Percentiles rank a stretch among this genome's conserved stretches.
Conservation (phyloP, 2,113 vertebrate genomes). For the Chaetodon trifascialis region DNA sequence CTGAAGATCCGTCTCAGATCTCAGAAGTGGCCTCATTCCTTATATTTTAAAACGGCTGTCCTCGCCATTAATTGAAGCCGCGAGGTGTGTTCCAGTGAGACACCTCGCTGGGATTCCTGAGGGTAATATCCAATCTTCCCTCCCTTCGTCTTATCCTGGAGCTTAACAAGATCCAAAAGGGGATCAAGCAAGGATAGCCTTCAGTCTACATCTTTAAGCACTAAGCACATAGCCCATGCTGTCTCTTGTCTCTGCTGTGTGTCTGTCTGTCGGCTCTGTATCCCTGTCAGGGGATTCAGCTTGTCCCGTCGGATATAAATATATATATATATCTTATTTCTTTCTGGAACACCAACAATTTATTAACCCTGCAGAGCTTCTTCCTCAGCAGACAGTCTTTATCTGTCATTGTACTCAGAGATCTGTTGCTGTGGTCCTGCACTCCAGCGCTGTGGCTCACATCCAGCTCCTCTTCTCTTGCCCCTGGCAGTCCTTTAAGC, state of each 20-base stretch:
- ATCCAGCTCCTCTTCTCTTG: constrained; percentile 45
- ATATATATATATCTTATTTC: not conserved
- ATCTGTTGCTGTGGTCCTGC: constrained; percentile 46
- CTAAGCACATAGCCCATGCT: constrained; percentile 53
- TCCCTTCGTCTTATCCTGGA: constrained; percentile 58
- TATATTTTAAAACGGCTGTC: constrained; percentile 10
- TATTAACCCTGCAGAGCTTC: constrained; percentile 35
- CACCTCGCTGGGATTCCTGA: constrained; percentile 39
- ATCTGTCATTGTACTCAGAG: constrained; percentile 59
- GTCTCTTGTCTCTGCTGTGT: constrained; percentile 48
- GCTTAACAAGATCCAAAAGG: constrained; percentile 66
- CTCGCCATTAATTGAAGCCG: constrained; percentile 31
- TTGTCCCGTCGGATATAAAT: constrained; percentile 26
- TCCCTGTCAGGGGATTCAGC: constrained; percentile 17
- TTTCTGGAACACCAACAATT: constrained; percentile 32
- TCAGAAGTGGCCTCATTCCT: not conserved
- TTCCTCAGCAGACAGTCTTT: constrained; percentile 38
- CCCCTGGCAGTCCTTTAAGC: constrained; percentile 60
- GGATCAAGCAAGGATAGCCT: constrained; percentile 64
- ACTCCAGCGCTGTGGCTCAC: constrained; percentile 34
- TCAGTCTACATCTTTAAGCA: constrained; percentile 65
- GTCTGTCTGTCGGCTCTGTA: constrained; percentile 37
- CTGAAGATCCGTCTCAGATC: constrained; percentile 6
- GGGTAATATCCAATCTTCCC: constrained; percentile 60
- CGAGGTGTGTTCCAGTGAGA: constrained; percentile 51